These are phyloP conservation scores for Melanotaenia nigrans DNA, from an alignment of 2,797 vertebrate species.

Conservation along the genomic window DNA sequence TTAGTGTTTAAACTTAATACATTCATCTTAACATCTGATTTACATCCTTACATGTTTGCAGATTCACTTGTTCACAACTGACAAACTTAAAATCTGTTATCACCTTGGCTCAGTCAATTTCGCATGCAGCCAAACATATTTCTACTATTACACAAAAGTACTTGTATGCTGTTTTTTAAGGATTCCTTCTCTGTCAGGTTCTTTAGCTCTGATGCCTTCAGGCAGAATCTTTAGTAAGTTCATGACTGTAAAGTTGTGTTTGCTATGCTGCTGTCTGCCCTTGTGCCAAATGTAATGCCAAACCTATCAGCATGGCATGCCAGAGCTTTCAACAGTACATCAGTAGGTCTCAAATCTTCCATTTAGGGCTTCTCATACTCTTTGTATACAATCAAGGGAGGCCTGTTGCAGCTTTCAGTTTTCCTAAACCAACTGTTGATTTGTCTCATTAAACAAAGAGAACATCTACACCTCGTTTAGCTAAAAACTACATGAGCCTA, in stretches of 20 bases:
- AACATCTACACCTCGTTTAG: too few relatives aligned
- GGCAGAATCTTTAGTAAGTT: constrained; percentile 1
- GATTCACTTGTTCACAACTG: not conserved
- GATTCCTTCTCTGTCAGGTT: too few relatives aligned
- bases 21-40: not conserved
- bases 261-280: not conserved
- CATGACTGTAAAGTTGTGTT: not conserved
- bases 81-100: not conserved
- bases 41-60: constrained; percentile 1
- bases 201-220: not conserved
- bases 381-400: not conserved
- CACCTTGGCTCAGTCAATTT: not conserved
- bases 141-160: too few relatives aligned
- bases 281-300: not conserved
- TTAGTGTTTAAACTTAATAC: not conserved
- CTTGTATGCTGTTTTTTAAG: too few relatives aligned
- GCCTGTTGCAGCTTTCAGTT: not conserved
- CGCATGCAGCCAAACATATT: not conserved
- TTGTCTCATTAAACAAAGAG: too few relatives aligned
- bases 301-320: not conserved
- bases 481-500: too few relatives aligned
- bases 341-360: not conserved
- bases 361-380: not conserved
- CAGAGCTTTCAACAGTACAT: constrained; percentile 6
- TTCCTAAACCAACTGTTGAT: too few relatives aligned